Evolutionary conservation across 2,888 invertebrate genomes (phyloP).

Genomic region (Patella depressa): DNA sequence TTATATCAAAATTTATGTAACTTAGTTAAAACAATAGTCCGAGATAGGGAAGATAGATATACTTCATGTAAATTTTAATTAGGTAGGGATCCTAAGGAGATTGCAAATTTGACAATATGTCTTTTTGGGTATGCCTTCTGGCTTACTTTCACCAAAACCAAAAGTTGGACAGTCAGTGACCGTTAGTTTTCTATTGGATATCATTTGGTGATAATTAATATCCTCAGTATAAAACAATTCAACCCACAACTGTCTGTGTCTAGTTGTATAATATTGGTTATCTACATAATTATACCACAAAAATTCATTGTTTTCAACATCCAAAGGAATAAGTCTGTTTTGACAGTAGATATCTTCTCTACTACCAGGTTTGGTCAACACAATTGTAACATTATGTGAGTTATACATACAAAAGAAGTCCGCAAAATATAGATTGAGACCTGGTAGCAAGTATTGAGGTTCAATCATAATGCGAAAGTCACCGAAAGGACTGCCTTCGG

Average conservation of each 20-base stretch:
- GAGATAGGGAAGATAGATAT: no score
- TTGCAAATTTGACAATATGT: slow-evolving; percentile 3
- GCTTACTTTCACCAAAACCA: not conserved
- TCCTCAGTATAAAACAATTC: slow-evolving; percentile 19
- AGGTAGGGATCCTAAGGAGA: not conserved
- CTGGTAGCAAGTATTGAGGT: not conserved
- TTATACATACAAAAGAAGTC: slow-evolving; percentile 11
- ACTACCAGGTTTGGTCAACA: slow-evolving; percentile 12
- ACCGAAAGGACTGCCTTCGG: not conserved
- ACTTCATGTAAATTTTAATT: not conserved
- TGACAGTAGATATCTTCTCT: slow-evolving; percentile 5
- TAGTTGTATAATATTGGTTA: not conserved
- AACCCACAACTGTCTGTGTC: not conserved
- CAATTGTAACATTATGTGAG: slow-evolving; percentile 13
- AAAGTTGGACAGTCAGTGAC: not conserved
- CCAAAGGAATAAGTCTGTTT: not conserved
- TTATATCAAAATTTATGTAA: no score
- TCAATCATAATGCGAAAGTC: slow-evolving; percentile 6
- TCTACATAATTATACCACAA: not conserved
- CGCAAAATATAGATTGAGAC: slow-evolving; percentile 13
- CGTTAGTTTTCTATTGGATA: not conserved
- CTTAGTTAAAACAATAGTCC: no score
- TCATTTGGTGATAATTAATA: no score
- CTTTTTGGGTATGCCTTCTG: not conserved
- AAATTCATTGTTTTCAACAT: slow-evolving; percentile 11